Base-by-base conservation (phyloP, 2,888 invertebrate species). In the Itoplectis maculator region DNA sequence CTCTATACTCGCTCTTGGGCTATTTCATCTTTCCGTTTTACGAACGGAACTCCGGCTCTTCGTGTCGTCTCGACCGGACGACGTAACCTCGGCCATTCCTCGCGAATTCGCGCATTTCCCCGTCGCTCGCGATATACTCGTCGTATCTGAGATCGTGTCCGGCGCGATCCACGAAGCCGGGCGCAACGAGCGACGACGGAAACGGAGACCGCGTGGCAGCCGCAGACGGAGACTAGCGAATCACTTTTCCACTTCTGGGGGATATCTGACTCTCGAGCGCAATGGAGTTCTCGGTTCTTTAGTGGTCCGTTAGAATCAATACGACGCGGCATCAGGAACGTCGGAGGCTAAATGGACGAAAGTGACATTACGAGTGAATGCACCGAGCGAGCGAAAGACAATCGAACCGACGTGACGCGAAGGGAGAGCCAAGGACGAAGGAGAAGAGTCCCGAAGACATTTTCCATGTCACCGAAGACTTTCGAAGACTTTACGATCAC, bases 31-130 rank as follows among this genome's bases (percentile, higher is more conserved):
- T 70, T 9, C 15, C 59, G 37, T 42, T 40, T 61, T 42, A 42
- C 69, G 40, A 40, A 68, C 13, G 66, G 20, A 68, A 69, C 23
- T 65, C n/a, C n/a, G 20, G 42, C 54, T 54, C 7, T 69, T 42
- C 69, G 40, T 42, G 49, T 49, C 37, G 37, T 78, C 70, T 69
- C 82, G 76, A 73, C 49, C 82, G 61, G 45, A 76, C 54, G 20
- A 79, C 72, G 54, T 82, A 79, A 79, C 61, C n/a, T n/a, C 74
- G 56, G 51, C n/a, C 47, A 69, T 56, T 74, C 47, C 68, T 68
- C 61, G 15, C 15, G 54, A 72, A 72, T 79, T 76, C 72, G 1
- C 70, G 51, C 75, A 61, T 72, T 45, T 29, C 47, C 61, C 45
- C n/a, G n/a, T n/a, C n/a, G n/a, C 51, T 47, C 23, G 49, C 49